Evolutionary conservation across 2,888 invertebrate species (phyloP).

Genomic region (Ethmia dodecea): DNA sequence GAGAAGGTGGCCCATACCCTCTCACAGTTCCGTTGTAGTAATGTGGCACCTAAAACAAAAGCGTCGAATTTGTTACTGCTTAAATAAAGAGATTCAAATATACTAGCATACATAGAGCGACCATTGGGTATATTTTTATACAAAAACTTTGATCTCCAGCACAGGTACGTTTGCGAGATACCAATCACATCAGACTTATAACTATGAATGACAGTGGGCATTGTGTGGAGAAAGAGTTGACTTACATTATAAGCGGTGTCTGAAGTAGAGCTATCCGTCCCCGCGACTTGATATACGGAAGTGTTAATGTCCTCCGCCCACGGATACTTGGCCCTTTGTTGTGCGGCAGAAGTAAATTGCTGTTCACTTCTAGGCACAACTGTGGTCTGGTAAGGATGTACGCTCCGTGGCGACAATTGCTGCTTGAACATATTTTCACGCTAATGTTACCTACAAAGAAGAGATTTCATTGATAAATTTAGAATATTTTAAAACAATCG

Average conservation of each 20-base stretch:
- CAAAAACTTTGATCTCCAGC: too few species aligned
- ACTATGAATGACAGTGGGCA: background rate
- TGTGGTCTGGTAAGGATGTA: conserved; percentile 72
- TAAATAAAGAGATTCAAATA: too few species aligned
- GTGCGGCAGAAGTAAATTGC: conserved; percentile 59
- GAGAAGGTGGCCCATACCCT: conserved; percentile 63
- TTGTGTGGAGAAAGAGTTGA: conserved; percentile 7
- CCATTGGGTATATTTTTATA: too few species aligned
- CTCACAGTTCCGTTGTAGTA: conserved; percentile 50
- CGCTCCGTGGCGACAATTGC: conserved; percentile 61
- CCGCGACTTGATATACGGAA: conserved; percentile 58
- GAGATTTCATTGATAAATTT: conserved; percentile 15
- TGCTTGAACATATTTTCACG: conserved; percentile 63
- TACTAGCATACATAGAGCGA: too few species aligned
- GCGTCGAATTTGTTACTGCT: too few species aligned
- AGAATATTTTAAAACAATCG: conserved; percentile 6
- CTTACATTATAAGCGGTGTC: conserved; percentile 68
- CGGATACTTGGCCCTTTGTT: conserved; percentile 68
- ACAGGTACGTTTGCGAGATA: too few species aligned
- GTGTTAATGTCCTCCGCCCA: conserved; percentile 64
- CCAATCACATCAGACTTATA: too few species aligned
- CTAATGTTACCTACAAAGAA: conserved; percentile 28
- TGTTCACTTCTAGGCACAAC: conserved; percentile 66
- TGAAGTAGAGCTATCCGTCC: conserved; percentile 70
- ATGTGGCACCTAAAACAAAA: conserved; percentile 61